These are phyloP conservation scores for Otocyon megalotis DNA, from an alignment of 2,113 vertebrate genomes.

Conservation along the genomic window DNA sequence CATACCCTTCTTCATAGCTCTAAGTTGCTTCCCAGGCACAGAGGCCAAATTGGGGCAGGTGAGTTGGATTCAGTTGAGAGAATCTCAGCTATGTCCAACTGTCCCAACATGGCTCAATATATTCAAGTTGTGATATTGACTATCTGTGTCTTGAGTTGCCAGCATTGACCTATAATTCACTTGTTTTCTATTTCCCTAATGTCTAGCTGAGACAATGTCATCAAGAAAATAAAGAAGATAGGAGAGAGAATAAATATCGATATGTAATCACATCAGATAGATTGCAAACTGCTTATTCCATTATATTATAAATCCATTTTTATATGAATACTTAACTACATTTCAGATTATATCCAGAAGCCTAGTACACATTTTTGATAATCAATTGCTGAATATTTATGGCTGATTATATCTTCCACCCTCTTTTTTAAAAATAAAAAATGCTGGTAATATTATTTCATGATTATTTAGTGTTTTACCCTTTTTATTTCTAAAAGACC, in stretches of 20 bases:
- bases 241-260: conserved; percentile 40
- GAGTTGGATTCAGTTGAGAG: neutral
- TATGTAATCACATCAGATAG: neutral
- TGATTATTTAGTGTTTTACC: neutral
- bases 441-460: neutral
- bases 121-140: neutral
- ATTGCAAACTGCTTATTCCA: conserved; percentile 29
- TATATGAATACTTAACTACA: conserved; percentile 5
- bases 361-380: conserved; percentile 5
- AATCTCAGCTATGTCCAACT: neutral
- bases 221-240: conserved; percentile 34
- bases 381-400: conserved; percentile 54
- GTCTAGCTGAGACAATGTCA: neutral
- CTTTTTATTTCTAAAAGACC: conserved; percentile 24
- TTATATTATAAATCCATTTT: conserved; percentile 34
- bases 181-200: conserved; percentile 17
- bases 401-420: neutral
- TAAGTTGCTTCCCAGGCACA: neutral
- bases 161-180: conserved; percentile 3
- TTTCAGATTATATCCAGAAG: conserved; percentile 20
- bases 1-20: neutral
- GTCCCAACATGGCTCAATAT: neutral
- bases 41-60: neutral
- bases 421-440: neutral
- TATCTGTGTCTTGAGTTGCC: neutral